Evolutionary conservation across 2,113 vertebrate genomes (phyloP).

Genomic region (Phyllostomus hastatus): DNA sequence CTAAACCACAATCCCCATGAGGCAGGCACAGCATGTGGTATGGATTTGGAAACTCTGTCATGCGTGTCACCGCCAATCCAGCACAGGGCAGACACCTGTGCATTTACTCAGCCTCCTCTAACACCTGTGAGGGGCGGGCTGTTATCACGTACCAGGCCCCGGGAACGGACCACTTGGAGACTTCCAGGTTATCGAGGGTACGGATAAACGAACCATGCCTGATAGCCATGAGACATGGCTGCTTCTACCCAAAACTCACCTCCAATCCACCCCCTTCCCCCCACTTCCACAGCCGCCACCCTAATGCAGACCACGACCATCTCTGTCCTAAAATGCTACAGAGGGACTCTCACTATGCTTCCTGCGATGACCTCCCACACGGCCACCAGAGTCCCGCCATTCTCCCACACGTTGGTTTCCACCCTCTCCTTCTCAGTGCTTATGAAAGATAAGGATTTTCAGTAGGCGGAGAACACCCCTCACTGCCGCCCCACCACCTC

Average conservation of each 20-base stretch:
- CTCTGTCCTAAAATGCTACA: background rate
- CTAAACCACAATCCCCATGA: background rate
- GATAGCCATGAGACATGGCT: background rate
- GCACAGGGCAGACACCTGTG: accelerated
- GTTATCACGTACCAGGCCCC: accelerated
- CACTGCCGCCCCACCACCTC: accelerated
- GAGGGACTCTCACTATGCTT: background rate
- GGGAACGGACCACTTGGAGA: background rate
- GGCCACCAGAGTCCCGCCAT: background rate
- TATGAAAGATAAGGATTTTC: background rate
- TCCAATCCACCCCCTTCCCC: background rate
- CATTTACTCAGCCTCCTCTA: background rate
- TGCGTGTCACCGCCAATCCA: background rate
- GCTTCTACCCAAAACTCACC: too few species aligned
- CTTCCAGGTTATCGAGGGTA: background rate
- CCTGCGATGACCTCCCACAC: accelerated
- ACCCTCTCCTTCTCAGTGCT: background rate
- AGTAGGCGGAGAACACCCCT: background rate
- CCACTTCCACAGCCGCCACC: background rate
- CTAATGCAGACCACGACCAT: background rate
- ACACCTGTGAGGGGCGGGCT: background rate
- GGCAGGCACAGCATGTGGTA: background rate
- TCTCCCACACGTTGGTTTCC: background rate
- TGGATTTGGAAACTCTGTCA: background rate
- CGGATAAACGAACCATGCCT: too few species aligned